These are phyloP conservation scores for Balanococcus diminutus DNA, from an alignment of 2,888 invertebrate species.

Conservation along the genomic window DNA sequence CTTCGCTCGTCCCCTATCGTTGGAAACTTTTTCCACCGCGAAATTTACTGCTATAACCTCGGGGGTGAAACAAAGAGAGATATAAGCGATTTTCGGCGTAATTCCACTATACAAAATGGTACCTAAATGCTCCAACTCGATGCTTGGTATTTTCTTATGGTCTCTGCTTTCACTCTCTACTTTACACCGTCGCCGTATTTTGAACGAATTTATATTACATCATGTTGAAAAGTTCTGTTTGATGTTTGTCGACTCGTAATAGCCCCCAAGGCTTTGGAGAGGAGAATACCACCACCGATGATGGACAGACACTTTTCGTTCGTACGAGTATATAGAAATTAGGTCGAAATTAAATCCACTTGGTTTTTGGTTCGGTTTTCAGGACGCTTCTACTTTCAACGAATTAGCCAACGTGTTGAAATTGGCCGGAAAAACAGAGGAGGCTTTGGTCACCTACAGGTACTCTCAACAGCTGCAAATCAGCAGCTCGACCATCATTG, in stretches of 20 bases:
- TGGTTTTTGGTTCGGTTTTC: conserved; percentile 58
- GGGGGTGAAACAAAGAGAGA: background rate
- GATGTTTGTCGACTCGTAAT: background rate
- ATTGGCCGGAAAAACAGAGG: conserved; percentile 84
- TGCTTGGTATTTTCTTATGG: too few species aligned
- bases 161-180: too few species aligned
- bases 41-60: background rate
- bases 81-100: background rate
- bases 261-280: background rate
- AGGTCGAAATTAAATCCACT: background rate
- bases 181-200: too few species aligned
- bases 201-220: background rate
- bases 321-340: background rate
- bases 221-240: background rate
- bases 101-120: background rate
- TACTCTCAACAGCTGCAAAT: conserved; percentile 84
- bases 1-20: background rate
- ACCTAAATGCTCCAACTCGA: background rate
- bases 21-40: background rate
- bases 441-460: conserved; percentile 85
- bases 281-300: too few species aligned
- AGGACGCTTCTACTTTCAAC: conserved; percentile 90
- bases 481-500: conserved; percentile 73
- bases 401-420: conserved; percentile 95
- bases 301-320: too few species aligned